Evolutionary conservation across 2,797 vertebrate species (phyloP).

Genomic region (Hybognathus amarus): DNA sequence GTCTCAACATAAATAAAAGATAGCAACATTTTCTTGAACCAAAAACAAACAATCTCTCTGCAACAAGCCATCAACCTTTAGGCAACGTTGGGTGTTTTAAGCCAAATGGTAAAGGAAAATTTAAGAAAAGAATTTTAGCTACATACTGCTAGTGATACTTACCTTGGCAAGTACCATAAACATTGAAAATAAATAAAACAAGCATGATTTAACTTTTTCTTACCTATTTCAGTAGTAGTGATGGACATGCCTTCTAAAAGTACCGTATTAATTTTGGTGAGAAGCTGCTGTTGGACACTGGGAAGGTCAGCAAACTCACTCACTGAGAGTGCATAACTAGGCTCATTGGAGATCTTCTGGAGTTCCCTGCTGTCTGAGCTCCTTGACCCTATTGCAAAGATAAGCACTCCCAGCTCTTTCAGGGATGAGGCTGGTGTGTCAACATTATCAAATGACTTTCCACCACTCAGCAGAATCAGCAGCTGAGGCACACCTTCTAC

Average conservation of each 20-base stretch:
- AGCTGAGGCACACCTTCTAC: not conserved
- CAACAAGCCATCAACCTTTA: not conserved
- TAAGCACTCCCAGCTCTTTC: slow-evolving; percentile 58
- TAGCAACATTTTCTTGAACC: not conserved
- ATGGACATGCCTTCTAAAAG: not conserved
- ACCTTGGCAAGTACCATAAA: not conserved
- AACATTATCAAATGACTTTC: slow-evolving; percentile 67
- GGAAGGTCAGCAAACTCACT: slow-evolving; percentile 60
- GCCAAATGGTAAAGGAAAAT: not conserved
- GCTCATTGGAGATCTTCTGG: slow-evolving; percentile 54
- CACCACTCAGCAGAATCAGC: slow-evolving; percentile 31
- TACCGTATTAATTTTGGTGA: slow-evolving; percentile 46
- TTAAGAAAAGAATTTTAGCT: not conserved
- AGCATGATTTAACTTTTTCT: not conserved
- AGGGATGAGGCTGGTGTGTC: slow-evolving; percentile 67
- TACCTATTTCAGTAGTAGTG: slow-evolving; percentile 16
- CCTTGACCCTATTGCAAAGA: slow-evolving; percentile 63
- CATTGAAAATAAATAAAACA: not conserved
- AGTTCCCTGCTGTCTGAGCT: slow-evolving; percentile 64
- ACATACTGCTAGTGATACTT: not conserved
- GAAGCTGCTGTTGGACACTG: slow-evolving; percentile 54
- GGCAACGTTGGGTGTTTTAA: not conserved
- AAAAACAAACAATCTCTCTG: not conserved
- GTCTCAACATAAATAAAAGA: not conserved
- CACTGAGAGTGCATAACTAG: slow-evolving; percentile 53